These are phyloP conservation scores for Lophura nycthemera DNA, from an alignment of 2,113 vertebrate species.

Conservation along the genomic window DNA sequence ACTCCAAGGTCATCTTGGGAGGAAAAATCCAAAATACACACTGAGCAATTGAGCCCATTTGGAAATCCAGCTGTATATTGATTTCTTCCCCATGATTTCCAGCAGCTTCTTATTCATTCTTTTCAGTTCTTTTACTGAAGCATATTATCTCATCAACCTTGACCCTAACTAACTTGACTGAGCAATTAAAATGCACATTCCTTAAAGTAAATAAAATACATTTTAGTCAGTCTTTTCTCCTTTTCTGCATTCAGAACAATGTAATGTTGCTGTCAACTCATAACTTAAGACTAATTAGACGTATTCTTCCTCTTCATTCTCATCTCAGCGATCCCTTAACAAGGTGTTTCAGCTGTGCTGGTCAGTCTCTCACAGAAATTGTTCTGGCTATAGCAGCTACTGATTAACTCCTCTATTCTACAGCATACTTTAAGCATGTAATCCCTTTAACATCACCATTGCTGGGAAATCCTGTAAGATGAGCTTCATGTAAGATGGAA, in stretches of 20 bases:
- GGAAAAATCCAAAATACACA: background rate
- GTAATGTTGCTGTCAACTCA: background rate
- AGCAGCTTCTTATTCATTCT: accelerated
- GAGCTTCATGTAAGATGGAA: accelerated
- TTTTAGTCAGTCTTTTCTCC: background rate
- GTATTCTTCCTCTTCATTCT: background rate
- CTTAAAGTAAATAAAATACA: background rate
- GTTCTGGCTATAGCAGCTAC: background rate
- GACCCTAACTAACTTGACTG: background rate
- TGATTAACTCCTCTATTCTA: background rate
- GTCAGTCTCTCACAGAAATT: background rate
- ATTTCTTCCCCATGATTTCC: background rate
- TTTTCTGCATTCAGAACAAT: too few species aligned
- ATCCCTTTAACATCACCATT: background rate
- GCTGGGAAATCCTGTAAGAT: background rate
- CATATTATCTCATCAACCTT: background rate
- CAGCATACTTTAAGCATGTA: background rate
- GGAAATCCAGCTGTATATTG: background rate
- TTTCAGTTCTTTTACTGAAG: background rate
- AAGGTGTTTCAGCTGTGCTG: background rate
- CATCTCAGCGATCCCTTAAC: background rate
- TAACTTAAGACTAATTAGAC: background rate
- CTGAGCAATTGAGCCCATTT: background rate
- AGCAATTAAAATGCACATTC: background rate
- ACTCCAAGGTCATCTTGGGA: background rate